A percentile compares a stretch with the other conserved stretches of the same genome.
phyloP scores from a whole-genome alignment of 2,113 vertebrate genomes.

The Erythrocercus mccallii region DNA sequence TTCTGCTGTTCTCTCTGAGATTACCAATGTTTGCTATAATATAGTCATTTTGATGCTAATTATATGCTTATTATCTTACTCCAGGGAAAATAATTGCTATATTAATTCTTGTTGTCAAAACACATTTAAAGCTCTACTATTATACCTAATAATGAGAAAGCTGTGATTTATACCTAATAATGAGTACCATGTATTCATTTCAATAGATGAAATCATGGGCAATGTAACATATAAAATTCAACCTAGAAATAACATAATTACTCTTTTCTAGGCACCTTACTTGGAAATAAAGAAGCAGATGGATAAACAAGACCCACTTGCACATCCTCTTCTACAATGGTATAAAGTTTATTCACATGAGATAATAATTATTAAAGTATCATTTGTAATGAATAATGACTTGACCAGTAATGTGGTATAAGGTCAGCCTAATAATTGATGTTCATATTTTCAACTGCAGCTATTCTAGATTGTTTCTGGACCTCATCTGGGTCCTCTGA shows the following conservation, averaged over 20 bases:
- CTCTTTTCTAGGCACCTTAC: slow-evolving; percentile 84
- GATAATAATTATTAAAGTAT: neutral
- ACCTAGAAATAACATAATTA: neutral
- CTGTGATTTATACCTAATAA: neutral
- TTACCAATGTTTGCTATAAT: neutral
- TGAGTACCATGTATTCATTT: neutral
- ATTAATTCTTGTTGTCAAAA: neutral
- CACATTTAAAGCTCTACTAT: neutral
- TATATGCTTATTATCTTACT: slow-evolving; percentile 3
- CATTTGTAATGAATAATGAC: neutral
- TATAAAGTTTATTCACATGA: slow-evolving; percentile 49
- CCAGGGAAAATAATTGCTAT: neutral
- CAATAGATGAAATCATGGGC: neutral
- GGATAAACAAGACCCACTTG: slow-evolving; percentile 89
- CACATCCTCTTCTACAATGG: slow-evolving; percentile 89
- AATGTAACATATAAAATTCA: neutral
- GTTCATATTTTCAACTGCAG: neutral
- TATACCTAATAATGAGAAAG: neutral
- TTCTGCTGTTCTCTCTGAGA: neutral
- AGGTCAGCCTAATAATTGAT: neutral
- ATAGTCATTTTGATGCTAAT: slow-evolving; percentile 8
- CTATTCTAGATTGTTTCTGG: neutral
- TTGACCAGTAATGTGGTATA: neutral
- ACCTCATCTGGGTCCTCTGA: neutral
- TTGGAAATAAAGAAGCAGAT: slow-evolving; percentile 95